phyloP scores from a whole-genome alignment of 2,113 vertebrate species.

The Poeciliopsis retropinna region DNA sequence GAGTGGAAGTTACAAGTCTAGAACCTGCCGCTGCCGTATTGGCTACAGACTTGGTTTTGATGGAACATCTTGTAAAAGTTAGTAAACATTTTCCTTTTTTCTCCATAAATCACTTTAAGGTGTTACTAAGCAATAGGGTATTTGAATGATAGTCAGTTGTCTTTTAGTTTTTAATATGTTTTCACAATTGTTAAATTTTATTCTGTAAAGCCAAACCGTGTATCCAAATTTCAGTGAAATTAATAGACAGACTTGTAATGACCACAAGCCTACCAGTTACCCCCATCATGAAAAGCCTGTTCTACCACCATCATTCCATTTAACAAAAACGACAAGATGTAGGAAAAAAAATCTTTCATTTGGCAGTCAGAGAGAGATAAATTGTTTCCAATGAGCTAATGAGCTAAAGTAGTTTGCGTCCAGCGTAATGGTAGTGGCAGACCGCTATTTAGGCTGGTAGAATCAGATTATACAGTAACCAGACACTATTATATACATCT shows the following conservation, averaged over 20 bases:
- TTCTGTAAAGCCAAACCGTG: background rate
- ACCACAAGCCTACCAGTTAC: background rate
- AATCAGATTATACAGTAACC: background rate
- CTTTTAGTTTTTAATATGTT: background rate
- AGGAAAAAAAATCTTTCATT: background rate
- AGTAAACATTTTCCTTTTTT: conserved; percentile 63
- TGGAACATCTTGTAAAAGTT: conserved; percentile 96
- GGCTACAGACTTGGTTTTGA: conserved; percentile 91
- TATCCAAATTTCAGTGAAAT: background rate
- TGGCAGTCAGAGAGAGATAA: background rate
- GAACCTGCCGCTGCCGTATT: conserved; percentile 92
- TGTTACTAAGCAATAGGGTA: background rate
- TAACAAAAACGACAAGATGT: background rate
- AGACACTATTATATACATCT: background rate
- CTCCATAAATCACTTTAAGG: background rate
- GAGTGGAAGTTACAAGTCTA: conserved; percentile 92
- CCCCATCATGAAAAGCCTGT: background rate
- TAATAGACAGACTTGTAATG: background rate
- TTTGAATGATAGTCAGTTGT: background rate
- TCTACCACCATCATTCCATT: background rate
- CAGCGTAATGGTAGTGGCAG: background rate
- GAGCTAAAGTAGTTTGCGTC: background rate
- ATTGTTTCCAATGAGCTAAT: background rate
- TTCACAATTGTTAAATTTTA: background rate
- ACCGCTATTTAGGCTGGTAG: background rate